Conservation (phyloP, 2,113 vertebrate genomes). For the Alouatta palliata region DNA sequence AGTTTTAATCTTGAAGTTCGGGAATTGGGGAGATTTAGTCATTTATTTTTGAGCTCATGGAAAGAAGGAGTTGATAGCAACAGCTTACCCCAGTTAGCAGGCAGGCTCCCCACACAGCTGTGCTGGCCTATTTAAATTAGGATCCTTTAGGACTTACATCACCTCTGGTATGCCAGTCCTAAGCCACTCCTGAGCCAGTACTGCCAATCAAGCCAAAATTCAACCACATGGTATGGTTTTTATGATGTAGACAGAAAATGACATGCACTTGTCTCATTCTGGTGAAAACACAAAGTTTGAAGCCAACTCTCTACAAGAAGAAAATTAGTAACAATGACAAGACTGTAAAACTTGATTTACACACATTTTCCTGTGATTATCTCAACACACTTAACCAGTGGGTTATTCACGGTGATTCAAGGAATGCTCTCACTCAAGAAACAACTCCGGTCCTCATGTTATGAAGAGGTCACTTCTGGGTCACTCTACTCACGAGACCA, state of each 20-base stretch:
- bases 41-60: constrained; percentile 76
- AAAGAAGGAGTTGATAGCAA: constrained; percentile 74
- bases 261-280: constrained; percentile 65
- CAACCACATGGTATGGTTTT: constrained; percentile 66
- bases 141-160: constrained; percentile 74
- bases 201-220: constrained; percentile 75
- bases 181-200: constrained; percentile 59
- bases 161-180: constrained; percentile 74
- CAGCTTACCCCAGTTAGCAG: constrained; percentile 66
- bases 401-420: constrained; percentile 39
- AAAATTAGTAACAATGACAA: constrained; percentile 45
- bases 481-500: constrained; percentile 14
- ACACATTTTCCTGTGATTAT: constrained; percentile 56
- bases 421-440: background rate
- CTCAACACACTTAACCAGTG: constrained; percentile 1
- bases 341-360: constrained; percentile 11
- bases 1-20: constrained; percentile 58
- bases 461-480: constrained; percentile 31
- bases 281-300: constrained; percentile 54
- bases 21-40: constrained; percentile 71
- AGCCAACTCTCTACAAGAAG: constrained; percentile 38
- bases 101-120: constrained; percentile 69
- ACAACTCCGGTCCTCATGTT: background rate
- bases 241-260: constrained; percentile 72
- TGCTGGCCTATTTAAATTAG: constrained; percentile 74